These are phyloP conservation scores for Pavo muticus DNA, from an alignment of 2,113 vertebrate genomes.

Conservation along the genomic window DNA sequence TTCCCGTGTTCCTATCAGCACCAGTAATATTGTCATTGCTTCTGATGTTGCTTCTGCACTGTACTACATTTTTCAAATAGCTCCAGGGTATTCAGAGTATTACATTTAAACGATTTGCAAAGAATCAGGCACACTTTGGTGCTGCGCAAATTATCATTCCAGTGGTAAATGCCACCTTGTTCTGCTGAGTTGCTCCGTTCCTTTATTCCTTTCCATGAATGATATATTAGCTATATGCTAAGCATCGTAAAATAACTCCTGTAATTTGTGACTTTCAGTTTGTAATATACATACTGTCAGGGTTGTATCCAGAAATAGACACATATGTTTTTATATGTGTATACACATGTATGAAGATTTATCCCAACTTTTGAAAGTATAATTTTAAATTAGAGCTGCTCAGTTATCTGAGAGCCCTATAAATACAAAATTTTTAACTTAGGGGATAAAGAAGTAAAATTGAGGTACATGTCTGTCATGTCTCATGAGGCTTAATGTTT, in stretches of 20 bases:
- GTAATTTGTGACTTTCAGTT: background rate
- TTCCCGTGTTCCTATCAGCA: background rate
- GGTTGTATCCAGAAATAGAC: background rate
- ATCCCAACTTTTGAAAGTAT: background rate
- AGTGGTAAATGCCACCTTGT: background rate
- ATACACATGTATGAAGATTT: background rate
- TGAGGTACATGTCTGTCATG: background rate
- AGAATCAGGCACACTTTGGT: background rate
- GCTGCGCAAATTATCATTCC: background rate
- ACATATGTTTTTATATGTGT: background rate
- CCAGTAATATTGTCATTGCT: background rate
- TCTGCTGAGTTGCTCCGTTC: background rate
- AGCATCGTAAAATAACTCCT: background rate
- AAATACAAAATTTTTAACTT: background rate
- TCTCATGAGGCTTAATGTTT: background rate
- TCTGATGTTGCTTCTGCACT: background rate
- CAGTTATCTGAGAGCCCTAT: background rate
- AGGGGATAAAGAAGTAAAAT: background rate
- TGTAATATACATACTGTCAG: background rate
- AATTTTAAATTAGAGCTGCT: background rate
- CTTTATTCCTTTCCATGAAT: background rate
- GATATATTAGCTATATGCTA: background rate
- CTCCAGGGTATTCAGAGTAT: background rate
- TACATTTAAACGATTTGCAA: background rate
- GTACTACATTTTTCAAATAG: background rate